These are phyloP conservation scores for Potamilus streckersoni DNA, from an alignment of 1,140 invertebrate species.

Conservation along the genomic window DNA sequence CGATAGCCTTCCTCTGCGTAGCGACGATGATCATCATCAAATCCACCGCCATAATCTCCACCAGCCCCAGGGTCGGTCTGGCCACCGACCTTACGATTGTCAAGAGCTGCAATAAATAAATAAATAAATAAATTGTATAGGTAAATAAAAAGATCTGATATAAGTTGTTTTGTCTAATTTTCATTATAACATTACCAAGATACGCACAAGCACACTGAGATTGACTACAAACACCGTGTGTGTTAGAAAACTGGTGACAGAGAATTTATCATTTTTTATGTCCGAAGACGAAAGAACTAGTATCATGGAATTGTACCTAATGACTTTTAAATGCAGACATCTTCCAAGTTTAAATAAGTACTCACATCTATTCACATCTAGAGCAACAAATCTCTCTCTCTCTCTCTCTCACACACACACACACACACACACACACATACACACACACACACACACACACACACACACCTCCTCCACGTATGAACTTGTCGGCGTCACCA, in stretches of 20 bases:
- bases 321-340: no score
- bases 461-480: constrained; percentile 12
- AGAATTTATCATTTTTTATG: no score
- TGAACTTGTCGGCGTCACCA: constrained; percentile 18
- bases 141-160: not conserved
- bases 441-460: not conserved
- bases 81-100: not conserved
- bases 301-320: no score
- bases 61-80: not conserved
- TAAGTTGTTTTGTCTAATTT: no score
- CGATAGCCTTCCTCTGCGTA: no score
- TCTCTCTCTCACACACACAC: not conserved
- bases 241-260: no score
- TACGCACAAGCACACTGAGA: no score
- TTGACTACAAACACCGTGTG: no score
- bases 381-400: not conserved
- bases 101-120: not conserved
- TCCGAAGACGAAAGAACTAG: no score
- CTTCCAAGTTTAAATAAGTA: no score
- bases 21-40: not conserved
- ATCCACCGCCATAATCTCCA: not conserved
- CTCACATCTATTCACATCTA: not conserved
- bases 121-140: not conserved
- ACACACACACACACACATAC: no score
- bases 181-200: no score